Evolutionary conservation across 2,888 invertebrate species (phyloP).

Genomic region (Cerastis leucographa): DNA sequence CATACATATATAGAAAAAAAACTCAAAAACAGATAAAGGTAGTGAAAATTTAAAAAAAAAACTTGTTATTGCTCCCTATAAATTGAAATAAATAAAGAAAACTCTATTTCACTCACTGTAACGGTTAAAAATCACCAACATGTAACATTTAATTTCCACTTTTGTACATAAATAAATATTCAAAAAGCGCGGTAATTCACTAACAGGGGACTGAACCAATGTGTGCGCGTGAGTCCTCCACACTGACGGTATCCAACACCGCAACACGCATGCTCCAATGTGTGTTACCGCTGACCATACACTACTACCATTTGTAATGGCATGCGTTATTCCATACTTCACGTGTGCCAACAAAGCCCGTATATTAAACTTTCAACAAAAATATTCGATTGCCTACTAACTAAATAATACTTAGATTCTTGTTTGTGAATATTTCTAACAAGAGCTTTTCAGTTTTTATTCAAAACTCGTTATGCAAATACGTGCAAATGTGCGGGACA

Average conservation of each 20-base stretch:
- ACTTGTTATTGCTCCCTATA: neutral
- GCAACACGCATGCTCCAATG: constrained; percentile 59
- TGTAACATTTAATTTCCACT: constrained; percentile 46
- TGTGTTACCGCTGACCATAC: constrained; percentile 57
- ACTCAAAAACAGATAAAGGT: neutral
- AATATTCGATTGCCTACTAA: constrained; percentile 54
- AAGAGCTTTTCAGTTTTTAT: constrained; percentile 62
- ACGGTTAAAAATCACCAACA: constrained; percentile 22
- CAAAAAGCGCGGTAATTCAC: constrained; percentile 65
- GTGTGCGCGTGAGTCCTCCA: constrained; percentile 68
- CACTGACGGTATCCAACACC: constrained; percentile 65
- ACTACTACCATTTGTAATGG: constrained; percentile 55
- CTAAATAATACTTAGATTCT: constrained; percentile 46
- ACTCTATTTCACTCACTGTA: constrained; percentile 52
- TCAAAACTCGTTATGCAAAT: constrained; percentile 66
- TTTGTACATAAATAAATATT: constrained; percentile 27
- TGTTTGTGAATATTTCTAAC: constrained; percentile 45
- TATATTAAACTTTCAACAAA: constrained; percentile 64
- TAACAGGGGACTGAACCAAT: constrained; percentile 57
- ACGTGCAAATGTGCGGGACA: constrained; percentile 56
- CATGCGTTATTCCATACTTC: constrained; percentile 61
- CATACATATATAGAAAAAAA: neutral
- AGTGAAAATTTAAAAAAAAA: neutral
- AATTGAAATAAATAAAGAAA: constrained; percentile 4
- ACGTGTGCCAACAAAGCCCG: constrained; percentile 59